These are phyloP conservation scores for Chanos chanos DNA, from an alignment of 2,797 vertebrate species.

Conservation along the genomic window DNA sequence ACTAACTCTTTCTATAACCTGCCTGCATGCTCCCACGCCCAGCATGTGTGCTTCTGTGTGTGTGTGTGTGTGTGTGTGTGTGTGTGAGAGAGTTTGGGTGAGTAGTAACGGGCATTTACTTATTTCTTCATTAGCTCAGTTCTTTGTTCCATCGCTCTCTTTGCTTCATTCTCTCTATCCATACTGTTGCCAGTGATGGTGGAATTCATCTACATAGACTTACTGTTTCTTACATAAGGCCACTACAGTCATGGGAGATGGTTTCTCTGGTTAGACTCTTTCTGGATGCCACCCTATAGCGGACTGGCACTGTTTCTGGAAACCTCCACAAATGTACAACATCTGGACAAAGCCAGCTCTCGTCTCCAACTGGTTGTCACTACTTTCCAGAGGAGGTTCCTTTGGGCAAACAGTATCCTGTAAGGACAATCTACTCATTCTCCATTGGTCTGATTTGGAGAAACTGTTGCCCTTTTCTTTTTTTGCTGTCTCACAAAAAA, in stretches of 20 bases:
- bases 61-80: not conserved
- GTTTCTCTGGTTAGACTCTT: slow-evolving; percentile 12
- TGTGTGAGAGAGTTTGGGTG: not conserved
- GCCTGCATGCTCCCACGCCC: not conserved
- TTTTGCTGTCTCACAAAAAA: too few relatives aligned
- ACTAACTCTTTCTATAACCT: not conserved
- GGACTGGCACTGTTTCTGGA: slow-evolving; percentile 9
- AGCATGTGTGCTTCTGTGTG: not conserved
- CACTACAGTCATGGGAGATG: slow-evolving; percentile 38
- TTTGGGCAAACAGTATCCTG: not conserved
- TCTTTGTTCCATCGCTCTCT: too few relatives aligned
- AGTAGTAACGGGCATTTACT: not conserved
- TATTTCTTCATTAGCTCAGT: too few relatives aligned
- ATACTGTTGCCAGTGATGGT: not conserved
- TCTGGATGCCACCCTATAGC: slow-evolving; percentile 10
- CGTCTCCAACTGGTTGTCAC: not conserved
- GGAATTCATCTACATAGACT: slow-evolving; percentile 33
- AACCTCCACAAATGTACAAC: slow-evolving; percentile 14
- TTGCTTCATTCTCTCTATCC: not conserved
- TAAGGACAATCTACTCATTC: not conserved
- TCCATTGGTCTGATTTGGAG: too few relatives aligned
- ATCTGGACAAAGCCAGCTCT: not conserved
- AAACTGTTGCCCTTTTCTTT: too few relatives aligned
- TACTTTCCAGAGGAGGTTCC: not conserved
- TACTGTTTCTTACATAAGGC: slow-evolving; percentile 36